Conservation (phyloP, 2,797 vertebrate genomes). For the Lycodopsis pacificus region DNA sequence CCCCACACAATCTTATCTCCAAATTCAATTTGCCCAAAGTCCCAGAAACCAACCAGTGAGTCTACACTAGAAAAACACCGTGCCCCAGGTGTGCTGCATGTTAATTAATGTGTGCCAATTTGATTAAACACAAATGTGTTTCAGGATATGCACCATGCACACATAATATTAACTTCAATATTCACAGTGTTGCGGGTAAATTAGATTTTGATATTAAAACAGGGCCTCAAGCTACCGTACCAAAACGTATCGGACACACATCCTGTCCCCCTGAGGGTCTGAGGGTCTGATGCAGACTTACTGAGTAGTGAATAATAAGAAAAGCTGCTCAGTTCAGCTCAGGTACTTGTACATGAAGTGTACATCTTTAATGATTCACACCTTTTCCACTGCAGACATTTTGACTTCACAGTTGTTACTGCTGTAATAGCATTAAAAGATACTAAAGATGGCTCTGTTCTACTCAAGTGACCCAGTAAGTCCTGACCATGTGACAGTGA, state of each 20-base stretch:
- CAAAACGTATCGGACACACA: not conserved
- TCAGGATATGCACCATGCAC: not conserved
- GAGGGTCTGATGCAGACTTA: too few relatives aligned
- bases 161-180: not conserved
- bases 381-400: not conserved
- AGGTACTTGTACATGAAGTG: not conserved
- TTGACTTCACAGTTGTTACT: not conserved
- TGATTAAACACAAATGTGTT: not conserved
- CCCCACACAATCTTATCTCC: not conserved
- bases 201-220: too few relatives aligned
- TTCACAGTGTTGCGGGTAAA: not conserved
- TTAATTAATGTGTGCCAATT: not conserved
- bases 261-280: not conserved
- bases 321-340: not conserved
- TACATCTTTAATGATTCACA: not conserved
- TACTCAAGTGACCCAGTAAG: not conserved
- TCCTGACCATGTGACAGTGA: accelerated
- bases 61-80: not conserved
- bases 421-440: not conserved
- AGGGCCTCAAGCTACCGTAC: not conserved
- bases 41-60: not conserved
- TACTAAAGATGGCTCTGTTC: not conserved
- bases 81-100: not conserved
- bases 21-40: not conserved
- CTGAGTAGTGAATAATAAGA: not conserved